Evolutionary conservation across 2,113 vertebrate genomes (phyloP).

Genomic region (Planiliza haematocheilus): DNA sequence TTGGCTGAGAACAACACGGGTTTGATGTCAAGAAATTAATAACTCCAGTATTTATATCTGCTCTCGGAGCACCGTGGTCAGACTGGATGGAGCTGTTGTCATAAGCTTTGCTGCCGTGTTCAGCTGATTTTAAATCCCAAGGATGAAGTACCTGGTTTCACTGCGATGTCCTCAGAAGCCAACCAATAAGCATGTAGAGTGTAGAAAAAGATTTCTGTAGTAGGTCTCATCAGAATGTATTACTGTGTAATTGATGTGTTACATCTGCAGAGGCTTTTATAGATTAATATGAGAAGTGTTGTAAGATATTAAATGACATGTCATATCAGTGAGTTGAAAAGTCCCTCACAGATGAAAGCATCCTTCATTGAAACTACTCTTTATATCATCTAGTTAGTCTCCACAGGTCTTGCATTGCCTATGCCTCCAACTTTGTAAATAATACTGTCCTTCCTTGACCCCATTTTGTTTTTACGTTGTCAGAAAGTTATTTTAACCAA

Average conservation of each 20-base stretch:
- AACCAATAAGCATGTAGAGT: too few species aligned
- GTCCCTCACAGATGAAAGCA: too few species aligned
- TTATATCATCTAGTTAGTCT: too few species aligned
- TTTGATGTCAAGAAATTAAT: conserved; percentile 76
- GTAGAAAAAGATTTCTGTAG: too few species aligned
- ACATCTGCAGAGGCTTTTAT: background rate
- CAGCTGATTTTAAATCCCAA: background rate
- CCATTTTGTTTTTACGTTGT: background rate
- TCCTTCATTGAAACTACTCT: too few species aligned
- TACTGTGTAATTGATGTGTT: background rate
- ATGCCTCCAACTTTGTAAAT: too few species aligned
- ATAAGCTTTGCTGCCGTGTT: background rate
- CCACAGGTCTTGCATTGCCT: too few species aligned
- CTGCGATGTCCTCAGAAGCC: background rate
- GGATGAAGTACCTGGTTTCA: background rate
- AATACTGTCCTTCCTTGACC: too few species aligned
- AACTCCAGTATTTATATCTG: conserved; percentile 75
- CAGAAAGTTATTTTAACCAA: conserved; percentile 5
- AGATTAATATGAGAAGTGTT: too few species aligned
- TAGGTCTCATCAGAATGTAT: background rate
- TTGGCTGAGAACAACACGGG: conserved; percentile 71
- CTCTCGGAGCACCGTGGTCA: conserved; percentile 13
- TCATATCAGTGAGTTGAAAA: too few species aligned
- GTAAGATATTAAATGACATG: too few species aligned
- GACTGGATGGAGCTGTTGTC: conserved; percentile 21